Evolutionary conservation across 1,140 invertebrate species (phyloP).

Genomic region (Tetraneura akinire): DNA sequence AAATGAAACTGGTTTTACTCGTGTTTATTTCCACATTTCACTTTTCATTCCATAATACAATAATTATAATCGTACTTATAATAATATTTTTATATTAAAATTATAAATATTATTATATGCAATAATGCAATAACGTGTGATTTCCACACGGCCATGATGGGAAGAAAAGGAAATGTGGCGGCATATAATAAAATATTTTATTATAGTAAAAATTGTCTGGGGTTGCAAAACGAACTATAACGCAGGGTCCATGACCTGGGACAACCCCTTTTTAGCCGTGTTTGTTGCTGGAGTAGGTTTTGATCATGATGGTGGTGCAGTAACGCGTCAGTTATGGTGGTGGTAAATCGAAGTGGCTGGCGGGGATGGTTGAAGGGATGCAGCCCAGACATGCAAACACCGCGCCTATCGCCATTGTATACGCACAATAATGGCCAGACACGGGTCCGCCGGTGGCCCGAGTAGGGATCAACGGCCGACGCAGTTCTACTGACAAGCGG

Average conservation of each 20-base stretch:
- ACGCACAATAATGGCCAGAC: constrained; percentile 27
- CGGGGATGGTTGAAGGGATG: background rate
- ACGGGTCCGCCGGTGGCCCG: background rate
- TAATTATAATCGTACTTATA: no score
- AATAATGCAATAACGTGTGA: no score
- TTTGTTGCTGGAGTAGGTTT: background rate
- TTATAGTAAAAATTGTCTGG: background rate
- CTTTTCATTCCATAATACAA: no score
- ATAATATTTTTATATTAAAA: no score
- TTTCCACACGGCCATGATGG: no score
- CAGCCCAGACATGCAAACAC: constrained; percentile 19
- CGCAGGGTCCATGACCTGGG: constrained; percentile 36
- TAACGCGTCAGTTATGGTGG: background rate
- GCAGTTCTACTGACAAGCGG: background rate
- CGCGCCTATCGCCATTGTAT: background rate
- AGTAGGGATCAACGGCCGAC: background rate
- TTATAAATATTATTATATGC: no score
- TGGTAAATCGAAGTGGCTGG: background rate
- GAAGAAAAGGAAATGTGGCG: background rate
- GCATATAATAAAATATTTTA: background rate
- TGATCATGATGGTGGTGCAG: background rate
- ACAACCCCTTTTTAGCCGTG: constrained; percentile 25
- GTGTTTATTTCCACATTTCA: no score
- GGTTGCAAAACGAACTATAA: background rate
- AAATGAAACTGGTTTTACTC: no score